These are phyloP conservation scores for Clepsis dumicolana DNA, from an alignment of 2,888 invertebrate species.

Conservation along the genomic window DNA sequence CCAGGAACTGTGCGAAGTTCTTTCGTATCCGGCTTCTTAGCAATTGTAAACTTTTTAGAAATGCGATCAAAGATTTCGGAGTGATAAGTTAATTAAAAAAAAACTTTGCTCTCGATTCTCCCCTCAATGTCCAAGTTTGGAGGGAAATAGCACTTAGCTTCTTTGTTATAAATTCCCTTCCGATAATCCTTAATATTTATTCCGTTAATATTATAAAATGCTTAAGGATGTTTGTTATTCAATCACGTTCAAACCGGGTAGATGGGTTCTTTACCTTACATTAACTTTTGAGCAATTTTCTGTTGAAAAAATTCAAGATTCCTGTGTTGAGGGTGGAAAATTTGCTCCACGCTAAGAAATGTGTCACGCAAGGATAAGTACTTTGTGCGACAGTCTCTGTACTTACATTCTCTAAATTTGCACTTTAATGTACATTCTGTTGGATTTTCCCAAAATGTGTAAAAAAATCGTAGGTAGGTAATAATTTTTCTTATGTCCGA, in stretches of 20 bases:
- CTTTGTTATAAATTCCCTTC: constrained; percentile 1
- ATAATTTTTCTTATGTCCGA: no score
- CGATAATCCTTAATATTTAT: neutral
- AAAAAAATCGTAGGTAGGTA: no score
- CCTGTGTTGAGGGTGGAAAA: neutral
- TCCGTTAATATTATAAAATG: neutral
- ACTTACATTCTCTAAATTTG: neutral
- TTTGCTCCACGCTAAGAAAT: neutral
- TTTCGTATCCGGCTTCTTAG: constrained; percentile 25
- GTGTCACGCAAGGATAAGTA: neutral
- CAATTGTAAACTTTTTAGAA: constrained; percentile 20
- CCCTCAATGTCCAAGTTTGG: neutral
- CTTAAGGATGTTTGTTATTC: neutral
- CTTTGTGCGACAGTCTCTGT: neutral
- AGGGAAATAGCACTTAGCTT: constrained; percentile 4
- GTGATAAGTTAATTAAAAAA: constrained; percentile 31
- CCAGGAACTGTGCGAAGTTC: constrained; percentile 9
- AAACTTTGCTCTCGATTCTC: constrained; percentile 4
- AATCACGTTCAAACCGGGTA: neutral
- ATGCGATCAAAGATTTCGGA: constrained; percentile 18
- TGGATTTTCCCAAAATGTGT: no score
- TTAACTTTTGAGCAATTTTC: neutral
- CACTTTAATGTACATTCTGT: no score
- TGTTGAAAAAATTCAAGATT: neutral
- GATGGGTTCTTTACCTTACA: neutral